These are phyloP conservation scores for Sanderia malayensis DNA, from an alignment of 30 jellyfish, hydroid and myxozoan genomes.

Conservation along the genomic window DNA sequence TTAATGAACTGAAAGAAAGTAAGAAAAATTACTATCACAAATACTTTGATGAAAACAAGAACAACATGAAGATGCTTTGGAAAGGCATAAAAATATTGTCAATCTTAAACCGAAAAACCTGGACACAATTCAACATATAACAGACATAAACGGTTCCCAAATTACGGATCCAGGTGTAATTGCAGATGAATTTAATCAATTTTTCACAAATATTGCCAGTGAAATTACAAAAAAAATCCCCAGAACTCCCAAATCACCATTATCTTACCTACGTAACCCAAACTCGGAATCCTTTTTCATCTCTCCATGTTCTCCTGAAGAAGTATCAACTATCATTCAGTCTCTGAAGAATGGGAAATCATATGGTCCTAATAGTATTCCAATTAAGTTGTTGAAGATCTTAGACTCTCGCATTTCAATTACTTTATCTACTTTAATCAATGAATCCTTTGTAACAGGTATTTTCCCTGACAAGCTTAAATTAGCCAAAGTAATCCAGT, in stretches of 20 bases:
- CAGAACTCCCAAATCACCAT: slow-evolving; percentile 46
- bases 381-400: too few relatives aligned
- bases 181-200: slow-evolving; percentile 31
- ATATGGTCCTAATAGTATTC: too few relatives aligned
- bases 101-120: slow-evolving; percentile 26
- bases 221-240: slow-evolving; percentile 49
- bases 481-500: slow-evolving; percentile 51
- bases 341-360: too few relatives aligned
- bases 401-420: too few relatives aligned
- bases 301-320: slow-evolving; percentile 47
- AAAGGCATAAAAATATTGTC: slow-evolving; percentile 31
- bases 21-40: slow-evolving; percentile 16
- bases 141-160: slow-evolving; percentile 27
- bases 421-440: too few relatives aligned
- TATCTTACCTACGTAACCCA: slow-evolving; percentile 33
- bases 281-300: slow-evolving; percentile 30
- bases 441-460: too few relatives aligned
- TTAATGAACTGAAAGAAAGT: slow-evolving; percentile 25
- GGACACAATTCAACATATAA: slow-evolving; percentile 37
- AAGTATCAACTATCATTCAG: slow-evolving; percentile 24
- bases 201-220: slow-evolving; percentile 42
- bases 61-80: slow-evolving; percentile 41
- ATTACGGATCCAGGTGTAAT: slow-evolving; percentile 30
- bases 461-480: too few relatives aligned
- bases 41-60: slow-evolving; percentile 20